Conservation (phyloP, 2,888 invertebrate genomes). For the Erebia palarica region DNA sequence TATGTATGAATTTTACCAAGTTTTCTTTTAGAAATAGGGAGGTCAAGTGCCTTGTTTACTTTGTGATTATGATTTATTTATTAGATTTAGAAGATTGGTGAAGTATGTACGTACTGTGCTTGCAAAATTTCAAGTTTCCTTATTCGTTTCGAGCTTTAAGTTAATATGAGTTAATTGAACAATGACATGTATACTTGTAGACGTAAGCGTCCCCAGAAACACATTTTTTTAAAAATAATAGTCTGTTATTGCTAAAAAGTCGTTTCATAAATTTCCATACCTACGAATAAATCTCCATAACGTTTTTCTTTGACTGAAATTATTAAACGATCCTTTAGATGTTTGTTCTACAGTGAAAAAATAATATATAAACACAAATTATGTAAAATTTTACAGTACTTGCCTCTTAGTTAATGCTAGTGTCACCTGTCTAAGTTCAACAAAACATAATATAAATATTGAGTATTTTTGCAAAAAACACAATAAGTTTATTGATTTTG, state of each 20-base stretch:
- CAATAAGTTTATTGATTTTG: not conserved
- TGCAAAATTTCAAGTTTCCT: too few relatives aligned
- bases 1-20: too few relatives aligned
- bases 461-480: not conserved
- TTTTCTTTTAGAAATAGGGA: too few relatives aligned
- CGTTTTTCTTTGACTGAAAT: slow-evolving; percentile 77
- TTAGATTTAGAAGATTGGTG: too few relatives aligned
- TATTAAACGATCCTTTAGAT: slow-evolving; percentile 41
- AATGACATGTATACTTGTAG: not conserved
- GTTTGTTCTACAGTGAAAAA: slow-evolving; percentile 28
- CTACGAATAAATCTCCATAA: slow-evolving; percentile 72
- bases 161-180: too few relatives aligned
- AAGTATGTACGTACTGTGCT: too few relatives aligned
- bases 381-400: slow-evolving; percentile 51
- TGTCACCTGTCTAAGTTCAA: slow-evolving; percentile 70
- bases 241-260: slow-evolving; percentile 16
- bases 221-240: not conserved
- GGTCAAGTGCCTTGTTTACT: too few relatives aligned
- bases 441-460: slow-evolving; percentile 37
- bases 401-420: slow-evolving; percentile 73
- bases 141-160: too few relatives aligned
- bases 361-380: slow-evolving; percentile 24
- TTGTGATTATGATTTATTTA: too few relatives aligned
- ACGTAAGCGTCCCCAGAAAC: not conserved
- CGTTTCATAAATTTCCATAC: slow-evolving; percentile 55